Percentiles rank a stretch among this genome's conserved stretches.
Evolutionary conservation across 1,140 invertebrate genomes (phyloP).

Genomic region (Hylaeus volcanicus): DNA sequence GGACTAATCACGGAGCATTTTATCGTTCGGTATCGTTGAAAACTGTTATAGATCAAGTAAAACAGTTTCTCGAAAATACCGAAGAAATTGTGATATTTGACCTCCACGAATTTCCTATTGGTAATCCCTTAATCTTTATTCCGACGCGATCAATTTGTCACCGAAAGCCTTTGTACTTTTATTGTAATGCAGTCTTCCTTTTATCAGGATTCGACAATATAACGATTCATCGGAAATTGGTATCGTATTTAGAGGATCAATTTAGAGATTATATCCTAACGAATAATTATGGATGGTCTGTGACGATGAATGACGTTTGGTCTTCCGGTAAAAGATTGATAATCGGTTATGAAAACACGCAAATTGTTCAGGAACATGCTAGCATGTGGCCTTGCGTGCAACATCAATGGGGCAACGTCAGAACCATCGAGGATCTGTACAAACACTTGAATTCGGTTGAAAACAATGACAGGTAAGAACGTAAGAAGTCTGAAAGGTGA

Average conservation of each 20-base stretch:
- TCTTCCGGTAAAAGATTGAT: conserved; percentile 80
- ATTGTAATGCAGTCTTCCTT: background rate
- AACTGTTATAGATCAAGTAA: conserved; percentile 80
- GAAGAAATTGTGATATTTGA: conserved; percentile 85
- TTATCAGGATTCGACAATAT: conserved; percentile 14
- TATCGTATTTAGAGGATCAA: conserved; percentile 69
- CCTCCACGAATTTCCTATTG: conserved; percentile 83
- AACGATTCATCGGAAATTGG: background rate
- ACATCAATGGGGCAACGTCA: conserved; percentile 84
- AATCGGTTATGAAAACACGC: conserved; percentile 81
- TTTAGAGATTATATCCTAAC: conserved; percentile 77
- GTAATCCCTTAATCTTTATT: conserved; percentile 65
- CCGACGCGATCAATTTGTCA: background rate
- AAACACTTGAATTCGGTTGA: conserved; percentile 76
- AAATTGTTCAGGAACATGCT: conserved; percentile 64
- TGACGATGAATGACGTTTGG: conserved; percentile 81
- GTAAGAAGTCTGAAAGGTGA: too few species aligned
- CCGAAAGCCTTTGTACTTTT: background rate
- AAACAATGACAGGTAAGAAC: conserved; percentile 10
- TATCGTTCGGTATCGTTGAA: conserved; percentile 78
- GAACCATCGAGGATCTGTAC: conserved; percentile 79
- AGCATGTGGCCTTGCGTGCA: conserved; percentile 78
- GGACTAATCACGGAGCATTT: conserved; percentile 82
- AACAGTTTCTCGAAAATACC: conserved; percentile 82
- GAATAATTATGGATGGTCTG: conserved; percentile 78